Percentiles rank a stretch among this genome's conserved stretches.
These are phyloP conservation scores for Tricholauxania praeusta DNA, from an alignment of 2,888 invertebrate genomes.

Conservation along the genomic window DNA sequence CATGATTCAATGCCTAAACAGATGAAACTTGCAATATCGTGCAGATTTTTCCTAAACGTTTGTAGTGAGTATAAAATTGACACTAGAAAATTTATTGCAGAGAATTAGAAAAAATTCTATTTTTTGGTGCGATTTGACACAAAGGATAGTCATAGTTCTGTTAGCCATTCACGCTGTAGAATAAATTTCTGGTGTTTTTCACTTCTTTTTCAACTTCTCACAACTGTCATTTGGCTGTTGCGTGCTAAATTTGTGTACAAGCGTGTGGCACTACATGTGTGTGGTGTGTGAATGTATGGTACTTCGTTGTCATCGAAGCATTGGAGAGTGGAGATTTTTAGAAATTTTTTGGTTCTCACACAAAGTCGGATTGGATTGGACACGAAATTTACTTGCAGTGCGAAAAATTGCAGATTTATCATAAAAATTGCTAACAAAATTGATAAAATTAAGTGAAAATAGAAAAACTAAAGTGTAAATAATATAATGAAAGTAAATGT, in stretches of 20 bases:
- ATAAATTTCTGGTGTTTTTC: background rate
- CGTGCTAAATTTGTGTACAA: conserved; percentile 9
- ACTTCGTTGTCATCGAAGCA: conserved; percentile 21
- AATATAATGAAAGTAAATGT: background rate
- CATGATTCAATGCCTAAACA: no score
- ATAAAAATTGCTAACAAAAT: conserved; percentile 32
- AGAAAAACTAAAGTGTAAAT: conserved; percentile 5
- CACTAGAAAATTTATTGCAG: no score
- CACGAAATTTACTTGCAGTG: conserved; percentile 7
- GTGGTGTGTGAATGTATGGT: background rate
- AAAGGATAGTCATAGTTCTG: no score
- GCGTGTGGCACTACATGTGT: background rate
- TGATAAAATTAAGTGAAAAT: conserved; percentile 27
- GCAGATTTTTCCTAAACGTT: no score
- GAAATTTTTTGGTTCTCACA: conserved; percentile 42
- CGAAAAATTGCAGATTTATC: conserved; percentile 36
- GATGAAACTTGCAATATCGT: no score
- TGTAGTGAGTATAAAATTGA: no score
- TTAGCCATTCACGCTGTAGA: background rate
- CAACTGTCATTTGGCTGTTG: background rate
- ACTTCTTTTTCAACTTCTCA: background rate
- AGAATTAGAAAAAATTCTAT: no score
- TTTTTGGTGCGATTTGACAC: no score
- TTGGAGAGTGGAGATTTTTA: conserved; percentile 39
- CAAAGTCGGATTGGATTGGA: conserved; percentile 23